phyloP scores from a whole-genome alignment of 2,113 vertebrate genomes.

The Centrocercus urophasianus region DNA sequence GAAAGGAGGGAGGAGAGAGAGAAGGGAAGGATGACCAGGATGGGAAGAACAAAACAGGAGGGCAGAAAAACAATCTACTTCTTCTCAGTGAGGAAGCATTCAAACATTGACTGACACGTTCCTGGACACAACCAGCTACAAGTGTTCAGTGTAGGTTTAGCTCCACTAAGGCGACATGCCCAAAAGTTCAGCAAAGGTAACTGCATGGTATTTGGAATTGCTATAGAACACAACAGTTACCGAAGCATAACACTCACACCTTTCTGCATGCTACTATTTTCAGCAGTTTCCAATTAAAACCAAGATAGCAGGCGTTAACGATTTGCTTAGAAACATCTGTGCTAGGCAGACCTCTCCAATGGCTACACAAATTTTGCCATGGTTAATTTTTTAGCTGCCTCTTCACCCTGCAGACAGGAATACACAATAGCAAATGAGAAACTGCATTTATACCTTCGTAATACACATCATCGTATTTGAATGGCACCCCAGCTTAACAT shows the following conservation, averaged over 20 bases:
- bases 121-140: accelerated
- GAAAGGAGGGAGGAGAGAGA: background rate
- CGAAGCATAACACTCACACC: background rate
- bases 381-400: background rate
- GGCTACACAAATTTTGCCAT: background rate
- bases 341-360: background rate
- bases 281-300: background rate
- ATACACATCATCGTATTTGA: background rate
- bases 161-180: background rate
- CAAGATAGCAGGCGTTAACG: background rate
- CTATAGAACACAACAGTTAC: background rate
- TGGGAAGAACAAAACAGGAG: background rate
- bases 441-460: background rate
- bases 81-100: background rate
- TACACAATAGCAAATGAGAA: background rate
- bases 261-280: background rate
- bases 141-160: background rate
- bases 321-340: background rate
- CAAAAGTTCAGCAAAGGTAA: background rate
- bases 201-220: background rate
- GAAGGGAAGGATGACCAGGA: background rate
- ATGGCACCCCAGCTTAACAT: background rate
- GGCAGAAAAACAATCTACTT: background rate
- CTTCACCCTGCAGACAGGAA: background rate
- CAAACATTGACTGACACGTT: background rate